Base-by-base conservation (phyloP, 1,140 invertebrate genomes). In the Elymnias hypermnestra region DNA sequence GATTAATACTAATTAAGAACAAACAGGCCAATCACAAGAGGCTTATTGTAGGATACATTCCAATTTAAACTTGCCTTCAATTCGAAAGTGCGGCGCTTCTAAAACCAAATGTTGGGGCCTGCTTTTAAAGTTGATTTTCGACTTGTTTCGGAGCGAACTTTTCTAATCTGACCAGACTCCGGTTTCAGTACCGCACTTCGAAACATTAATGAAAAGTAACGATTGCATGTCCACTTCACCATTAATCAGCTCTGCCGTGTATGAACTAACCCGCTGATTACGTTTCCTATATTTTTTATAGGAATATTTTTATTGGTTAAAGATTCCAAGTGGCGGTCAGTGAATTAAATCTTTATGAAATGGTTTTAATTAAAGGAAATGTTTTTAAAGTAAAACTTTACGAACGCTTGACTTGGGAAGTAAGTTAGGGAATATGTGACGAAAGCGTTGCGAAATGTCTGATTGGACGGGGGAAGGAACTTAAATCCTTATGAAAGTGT, bases 61-160 rank as follows among this genome's bases (percentile, higher is more conserved):
- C 82, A 85, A 85, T 83, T 85, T 85, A 85, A 85, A 85, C 62
- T 85, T 83, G 70, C 72, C 63, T 85, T 75, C 73, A 74, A 81
- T 77, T 73, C 64, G 63, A 57, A 39, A 63, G 42, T 47, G 41
- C 57, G 47, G 63, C 55, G 68, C 57, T 74, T 83, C 68, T 73
- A 83, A 84, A 83, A 78, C 82, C 74, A 71, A 85, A 82, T 85
- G 76, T 83, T 82, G 60, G 70, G 68, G 64, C 60, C 66, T 72
- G 72, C 67, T 79, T 77, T 81, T 85, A 85, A 79, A 83, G 82
- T 85, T 75, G 74, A 78, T 85, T 83, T 83, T 85, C 63, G 70
- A 78, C 60, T 75, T 73, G 74, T 81, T 83, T 67, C 52, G 60
- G 12, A 60, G 41, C 56, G 64, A 84, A 84, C 66, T 84, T 84